phyloP scores from a whole-genome alignment of 1,140 invertebrate genomes.

The Drosophila busckii region DNA sequence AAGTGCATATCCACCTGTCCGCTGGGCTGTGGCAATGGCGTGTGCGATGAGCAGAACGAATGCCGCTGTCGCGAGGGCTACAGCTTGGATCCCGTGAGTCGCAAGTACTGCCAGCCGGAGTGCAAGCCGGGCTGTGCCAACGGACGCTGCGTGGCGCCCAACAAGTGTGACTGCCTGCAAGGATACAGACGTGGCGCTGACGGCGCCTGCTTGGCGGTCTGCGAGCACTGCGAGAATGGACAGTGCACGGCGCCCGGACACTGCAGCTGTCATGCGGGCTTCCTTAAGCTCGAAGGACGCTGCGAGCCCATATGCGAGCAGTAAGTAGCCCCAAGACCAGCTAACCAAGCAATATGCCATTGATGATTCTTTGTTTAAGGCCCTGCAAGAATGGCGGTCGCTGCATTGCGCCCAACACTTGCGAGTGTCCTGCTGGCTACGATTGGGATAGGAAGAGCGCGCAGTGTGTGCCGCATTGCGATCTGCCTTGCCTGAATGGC shows the following conservation, averaged over 20 bases:
- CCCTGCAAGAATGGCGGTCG: conserved; percentile 80
- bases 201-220: conserved; percentile 79
- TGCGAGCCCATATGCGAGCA: conserved; percentile 80
- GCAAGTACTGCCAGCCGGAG: conserved; percentile 80
- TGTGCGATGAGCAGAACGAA: conserved; percentile 79
- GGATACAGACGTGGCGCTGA: conserved; percentile 73
- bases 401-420: conserved; percentile 81
- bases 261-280: conserved; percentile 80
- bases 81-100: conserved; percentile 79
- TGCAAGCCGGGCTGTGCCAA: conserved; percentile 81
- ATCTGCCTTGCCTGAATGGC: conserved; percentile 80
- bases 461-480: conserved; percentile 79
- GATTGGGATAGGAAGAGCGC: conserved; percentile 58
- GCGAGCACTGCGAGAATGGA: conserved; percentile 79
- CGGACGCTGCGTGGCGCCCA: conserved; percentile 82
- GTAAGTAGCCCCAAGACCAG: conserved; percentile 43
- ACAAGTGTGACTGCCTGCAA: conserved; percentile 80
- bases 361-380: conserved; percentile 18
- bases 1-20: conserved; percentile 77
- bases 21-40: conserved; percentile 78
- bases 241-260: conserved; percentile 80
- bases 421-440: conserved; percentile 78
- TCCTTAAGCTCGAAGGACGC: conserved; percentile 73
- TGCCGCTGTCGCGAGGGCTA: conserved; percentile 84
- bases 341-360: neutral